A percentile compares a stretch with the other conserved stretches of the same genome.
These are phyloP conservation scores for Pachypanchax playfairii DNA, from an alignment of 2,113 vertebrate genomes.

Conservation along the genomic window DNA sequence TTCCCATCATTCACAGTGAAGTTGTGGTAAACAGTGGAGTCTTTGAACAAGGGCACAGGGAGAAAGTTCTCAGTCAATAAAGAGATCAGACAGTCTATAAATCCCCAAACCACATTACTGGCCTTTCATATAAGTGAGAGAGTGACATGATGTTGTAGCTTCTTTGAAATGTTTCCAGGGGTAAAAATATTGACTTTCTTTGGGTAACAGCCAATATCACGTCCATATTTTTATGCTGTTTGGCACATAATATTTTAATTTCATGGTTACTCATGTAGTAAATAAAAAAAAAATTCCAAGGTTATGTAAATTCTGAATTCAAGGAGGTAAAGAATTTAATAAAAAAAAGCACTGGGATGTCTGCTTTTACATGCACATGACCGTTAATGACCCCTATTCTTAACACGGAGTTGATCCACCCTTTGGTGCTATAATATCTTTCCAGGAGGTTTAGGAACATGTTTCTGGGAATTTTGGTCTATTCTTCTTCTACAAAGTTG, in stretches of 20 bases:
- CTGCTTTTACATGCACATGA: too few species aligned
- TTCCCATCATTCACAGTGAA: conserved; percentile 38
- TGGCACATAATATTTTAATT: not conserved
- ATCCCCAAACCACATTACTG: conserved; percentile 32
- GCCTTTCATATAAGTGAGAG: conserved; percentile 1
- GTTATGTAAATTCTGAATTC: too few species aligned
- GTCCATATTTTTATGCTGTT: not conserved
- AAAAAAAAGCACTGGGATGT: too few species aligned
- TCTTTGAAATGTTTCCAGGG: not conserved
- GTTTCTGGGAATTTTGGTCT: too few species aligned
- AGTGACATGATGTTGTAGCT: not conserved
- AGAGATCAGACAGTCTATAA: conserved; percentile 35
- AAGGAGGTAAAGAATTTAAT: too few species aligned
- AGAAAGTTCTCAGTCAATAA: conserved; percentile 36
- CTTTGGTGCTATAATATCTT: too few species aligned
- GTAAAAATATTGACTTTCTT: not conserved
- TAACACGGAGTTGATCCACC: too few species aligned
- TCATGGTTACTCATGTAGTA: not conserved
- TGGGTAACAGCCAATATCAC: not conserved
- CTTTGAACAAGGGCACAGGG: conserved; percentile 10
- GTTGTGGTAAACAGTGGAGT: conserved; percentile 17
- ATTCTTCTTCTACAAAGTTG: too few species aligned
- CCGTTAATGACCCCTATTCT: too few species aligned
- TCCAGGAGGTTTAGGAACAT: too few species aligned
- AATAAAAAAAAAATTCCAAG: too few species aligned